Evolutionary conservation across 2,797 vertebrate genomes (phyloP), one percentile per base, ranked within the genome.

Genomic region (Bradypus variegatus): DNA sequence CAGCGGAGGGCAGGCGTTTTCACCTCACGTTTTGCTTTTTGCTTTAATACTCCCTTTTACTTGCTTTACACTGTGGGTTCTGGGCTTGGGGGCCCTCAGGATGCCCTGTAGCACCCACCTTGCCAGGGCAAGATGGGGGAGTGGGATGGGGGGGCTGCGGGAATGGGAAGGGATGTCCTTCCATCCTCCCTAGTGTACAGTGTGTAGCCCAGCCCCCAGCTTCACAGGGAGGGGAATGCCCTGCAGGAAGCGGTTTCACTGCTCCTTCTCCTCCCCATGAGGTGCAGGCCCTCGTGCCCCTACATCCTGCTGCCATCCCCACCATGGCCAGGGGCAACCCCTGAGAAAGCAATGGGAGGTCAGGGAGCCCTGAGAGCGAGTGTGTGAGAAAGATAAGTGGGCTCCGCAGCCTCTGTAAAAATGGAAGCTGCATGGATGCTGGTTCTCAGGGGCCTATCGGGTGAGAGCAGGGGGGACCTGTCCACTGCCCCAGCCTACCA

Each of bases 401-500:
- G 15, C 8, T 3, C 6, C 33, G 6, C 23, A 0, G 27, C 58
- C 58, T 21, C 65, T 19, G 41, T 9, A 65, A 53, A 55, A 36
- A 19, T 9, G 53, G 80, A 48, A 36, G 69, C 33, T 50, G 6
- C 19, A 10, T 1, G 14, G 58, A 23, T 3, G 8, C 53, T 18
- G 38, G 62, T 16, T 12, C 19, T 10, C 2, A 69, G 31, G 36
- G 9, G 53, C 23, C 25, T 15, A 2, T 0, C 1, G 11, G 36
- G 27, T 55, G 33, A 21, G 69, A 33, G 14, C 45, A 12, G 27
- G 25, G 18, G 21, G 15, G 12, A 13, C 19, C 36, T 75, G 4
- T 9, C 53, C 0, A 14, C 8, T 0, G 12, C 33, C 2, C 3
- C 58, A 58, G n/a, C 55, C 50, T 21, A 16, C 2, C 3, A 12